Conservation (phyloP, 2,797 vertebrate species). For the Channallabes apus region DNA sequence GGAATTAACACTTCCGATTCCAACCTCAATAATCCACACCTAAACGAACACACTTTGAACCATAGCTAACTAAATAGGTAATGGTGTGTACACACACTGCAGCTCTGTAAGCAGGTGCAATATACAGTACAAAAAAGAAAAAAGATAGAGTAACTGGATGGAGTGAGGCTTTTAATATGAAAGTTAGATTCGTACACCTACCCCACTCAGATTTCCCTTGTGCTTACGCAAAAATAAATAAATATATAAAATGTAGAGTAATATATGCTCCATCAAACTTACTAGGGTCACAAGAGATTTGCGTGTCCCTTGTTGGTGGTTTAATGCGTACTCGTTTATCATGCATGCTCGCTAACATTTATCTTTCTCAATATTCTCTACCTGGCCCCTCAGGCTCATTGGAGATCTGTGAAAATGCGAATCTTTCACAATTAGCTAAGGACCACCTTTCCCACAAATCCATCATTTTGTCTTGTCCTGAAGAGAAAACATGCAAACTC, state of each 20-base stretch:
- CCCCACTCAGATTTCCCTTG: neutral
- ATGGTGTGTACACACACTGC: neutral
- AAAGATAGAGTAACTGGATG: neutral
- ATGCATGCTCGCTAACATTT: neutral
- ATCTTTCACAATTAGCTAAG: neutral
- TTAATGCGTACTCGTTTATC: neutral
- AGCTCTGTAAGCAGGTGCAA: neutral
- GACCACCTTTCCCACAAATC: neutral
- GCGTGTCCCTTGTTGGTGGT: neutral
- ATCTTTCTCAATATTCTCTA: neutral
- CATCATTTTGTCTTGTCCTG: neutral
- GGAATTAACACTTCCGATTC: neutral
- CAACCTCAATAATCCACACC: neutral
- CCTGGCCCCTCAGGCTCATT: neutral
- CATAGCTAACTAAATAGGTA: neutral
- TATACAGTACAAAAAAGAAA: neutral
- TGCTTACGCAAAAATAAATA: neutral
- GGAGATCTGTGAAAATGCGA: neutral
- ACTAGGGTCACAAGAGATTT: neutral
- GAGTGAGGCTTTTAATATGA: neutral
- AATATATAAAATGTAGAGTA: neutral
- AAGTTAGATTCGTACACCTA: neutral
- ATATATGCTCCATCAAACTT: constrained; percentile 6
- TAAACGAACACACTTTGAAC: neutral
- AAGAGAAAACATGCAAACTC: neutral